phyloP scores from a whole-genome alignment of 2,888 invertebrate genomes.

The Dicyrtoma fusca region DNA sequence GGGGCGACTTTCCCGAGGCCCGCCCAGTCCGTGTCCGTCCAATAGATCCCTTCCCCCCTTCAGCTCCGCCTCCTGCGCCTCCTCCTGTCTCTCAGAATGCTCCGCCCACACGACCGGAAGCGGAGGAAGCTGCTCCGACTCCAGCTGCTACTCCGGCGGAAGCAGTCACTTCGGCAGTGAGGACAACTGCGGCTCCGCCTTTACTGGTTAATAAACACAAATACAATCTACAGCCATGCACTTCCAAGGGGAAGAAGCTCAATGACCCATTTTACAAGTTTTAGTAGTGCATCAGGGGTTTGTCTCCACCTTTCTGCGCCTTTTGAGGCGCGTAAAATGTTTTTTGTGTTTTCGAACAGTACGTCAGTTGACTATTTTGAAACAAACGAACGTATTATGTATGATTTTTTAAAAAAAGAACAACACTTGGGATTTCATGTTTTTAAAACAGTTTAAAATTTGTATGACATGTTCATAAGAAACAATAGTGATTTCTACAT shows the following conservation, averaged over 20 bases:
- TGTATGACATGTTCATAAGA: too few relatives aligned
- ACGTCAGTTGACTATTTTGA: background rate
- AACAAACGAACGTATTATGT: background rate
- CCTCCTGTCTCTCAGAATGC: constrained; percentile 76
- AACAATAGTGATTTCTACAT: too few relatives aligned
- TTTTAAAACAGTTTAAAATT: too few relatives aligned
- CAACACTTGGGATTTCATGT: too few relatives aligned
- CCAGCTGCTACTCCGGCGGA: constrained; percentile 56
- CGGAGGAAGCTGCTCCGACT: constrained; percentile 54
- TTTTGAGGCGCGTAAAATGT: too few relatives aligned
- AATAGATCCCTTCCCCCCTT: constrained; percentile 78
- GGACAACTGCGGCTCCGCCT: constrained; percentile 56
- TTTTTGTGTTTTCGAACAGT: background rate
- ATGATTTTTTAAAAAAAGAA: too few relatives aligned
- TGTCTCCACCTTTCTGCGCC: too few relatives aligned
- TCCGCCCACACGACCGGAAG: constrained; percentile 49
- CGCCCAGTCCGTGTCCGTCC: constrained; percentile 83
- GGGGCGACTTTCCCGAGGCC: constrained; percentile 59
- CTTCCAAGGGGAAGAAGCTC: too few relatives aligned
- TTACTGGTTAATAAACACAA: constrained; percentile 50
- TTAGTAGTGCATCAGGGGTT: too few relatives aligned
- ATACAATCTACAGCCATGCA: too few relatives aligned
- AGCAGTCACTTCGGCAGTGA: constrained; percentile 56
- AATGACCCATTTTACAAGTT: too few relatives aligned
- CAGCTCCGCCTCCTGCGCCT: constrained; percentile 88